Evolutionary conservation across 2,888 invertebrate species (phyloP), one percentile per base, ranked within the genome.

Genomic region (Eupithecia subfuscata): DNA sequence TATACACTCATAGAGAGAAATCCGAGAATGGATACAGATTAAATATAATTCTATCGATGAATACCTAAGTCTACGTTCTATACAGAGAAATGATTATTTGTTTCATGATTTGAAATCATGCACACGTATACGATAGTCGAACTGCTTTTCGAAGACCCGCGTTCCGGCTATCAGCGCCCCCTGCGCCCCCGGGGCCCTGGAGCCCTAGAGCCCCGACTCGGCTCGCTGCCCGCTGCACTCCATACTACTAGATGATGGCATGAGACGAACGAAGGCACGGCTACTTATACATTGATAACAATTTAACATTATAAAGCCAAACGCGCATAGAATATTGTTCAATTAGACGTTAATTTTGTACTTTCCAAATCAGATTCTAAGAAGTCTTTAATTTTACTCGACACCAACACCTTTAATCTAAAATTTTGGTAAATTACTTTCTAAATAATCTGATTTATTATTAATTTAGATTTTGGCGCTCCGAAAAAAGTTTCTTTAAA

Each of bases 1-100:
- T 94, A 94, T 94, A 94, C 93, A 94, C 92, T 94, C 92, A 94
- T 94, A 94, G 94, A 94, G 94, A 95, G 94, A 94, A 94, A 93
- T 93, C 94, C 94, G 90, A 94, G 92, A 92, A 89, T 93, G 93
- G 93, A 94, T 94, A 94, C 93, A 92, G 92, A 90, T 94, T 94
- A 92, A 91, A 93, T 93, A 93, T 93, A 93, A 92, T 92, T 94
- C 92, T 93, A 92, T 93, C 92, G 91, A 90, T 92, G 92, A 94
- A 92, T 93, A 89, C 89, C 94, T 93, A 93, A 90, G 81, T 80
- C 94, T 94, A 94, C 91, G 87, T 92, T 85, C 89, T 93, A 90
- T 92, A 94, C 93, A 93, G 90, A 93, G 92, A 93, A 91, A 92
- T 90, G 91, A 89, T 90, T 91, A 88, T 84, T 89, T 89, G 88